A percentile compares a stretch with the other conserved stretches of the same genome.
These are phyloP conservation scores for Coenobita brevimanus DNA, from an alignment of 1,140 invertebrate genomes.

Conservation along the genomic window DNA sequence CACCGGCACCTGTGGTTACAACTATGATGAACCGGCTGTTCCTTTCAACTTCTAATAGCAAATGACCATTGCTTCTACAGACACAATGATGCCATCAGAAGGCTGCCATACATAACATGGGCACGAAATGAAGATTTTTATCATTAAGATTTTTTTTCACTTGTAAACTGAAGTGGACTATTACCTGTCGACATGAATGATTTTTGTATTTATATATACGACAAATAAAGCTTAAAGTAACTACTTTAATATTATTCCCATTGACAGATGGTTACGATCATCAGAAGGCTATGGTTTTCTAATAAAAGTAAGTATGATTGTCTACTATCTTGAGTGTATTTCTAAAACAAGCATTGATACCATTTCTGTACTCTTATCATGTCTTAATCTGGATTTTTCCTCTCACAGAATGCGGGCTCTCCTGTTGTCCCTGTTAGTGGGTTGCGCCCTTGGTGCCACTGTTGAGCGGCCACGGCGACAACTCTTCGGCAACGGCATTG, in stretches of 20 bases:
- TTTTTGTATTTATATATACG: conserved; percentile 22
- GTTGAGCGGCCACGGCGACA: conserved; percentile 12
- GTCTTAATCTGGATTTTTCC: background rate
- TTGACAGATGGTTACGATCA: too few relatives aligned
- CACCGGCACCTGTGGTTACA: conserved; percentile 53
- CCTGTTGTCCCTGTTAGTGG: conserved; percentile 18
- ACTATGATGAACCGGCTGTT: conserved; percentile 23
- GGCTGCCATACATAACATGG: too few relatives aligned
- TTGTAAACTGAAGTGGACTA: background rate
- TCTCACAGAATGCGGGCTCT: conserved; percentile 30
- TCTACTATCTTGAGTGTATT: too few relatives aligned
- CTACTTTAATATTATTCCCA: background rate
- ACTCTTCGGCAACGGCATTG: conserved; percentile 20
- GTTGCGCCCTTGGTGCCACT: background rate
- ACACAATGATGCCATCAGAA: background rate
- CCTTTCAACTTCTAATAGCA: conserved; percentile 14
- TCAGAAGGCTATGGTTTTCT: too few relatives aligned
- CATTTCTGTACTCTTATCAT: too few relatives aligned
- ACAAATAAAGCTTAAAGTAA: conserved; percentile 7
- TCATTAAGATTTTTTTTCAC: background rate
- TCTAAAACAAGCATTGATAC: too few relatives aligned
- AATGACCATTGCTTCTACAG: background rate
- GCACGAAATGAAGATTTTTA: background rate
- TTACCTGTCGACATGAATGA: background rate
- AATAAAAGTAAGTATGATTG: too few relatives aligned